phyloP scores from a whole-genome alignment of 2,888 invertebrate species.

The Gonocerus acuteangulatus region DNA sequence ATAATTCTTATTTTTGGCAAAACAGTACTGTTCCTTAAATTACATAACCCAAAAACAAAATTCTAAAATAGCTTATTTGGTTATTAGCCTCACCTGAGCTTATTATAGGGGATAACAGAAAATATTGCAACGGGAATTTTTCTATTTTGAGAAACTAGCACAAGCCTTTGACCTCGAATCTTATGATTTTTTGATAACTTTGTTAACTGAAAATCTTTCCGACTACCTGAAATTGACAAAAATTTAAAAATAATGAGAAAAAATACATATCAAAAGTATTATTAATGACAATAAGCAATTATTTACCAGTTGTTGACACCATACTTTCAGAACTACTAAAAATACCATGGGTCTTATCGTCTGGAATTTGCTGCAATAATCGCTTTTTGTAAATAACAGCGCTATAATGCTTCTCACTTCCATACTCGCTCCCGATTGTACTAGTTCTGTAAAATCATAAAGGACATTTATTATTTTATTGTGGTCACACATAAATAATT shows the following conservation, averaged over 20 bases:
- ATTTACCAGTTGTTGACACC: constrained; percentile 47
- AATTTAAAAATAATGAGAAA: neutral
- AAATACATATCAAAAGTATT: too few species aligned
- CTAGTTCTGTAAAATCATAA: constrained; percentile 45
- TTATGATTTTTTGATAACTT: constrained; percentile 55
- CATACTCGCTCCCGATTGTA: constrained; percentile 49
- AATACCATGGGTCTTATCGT: constrained; percentile 53
- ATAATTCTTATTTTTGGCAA: too few species aligned
- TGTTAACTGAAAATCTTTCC: constrained; percentile 46
- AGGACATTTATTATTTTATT: neutral
- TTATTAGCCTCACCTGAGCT: constrained; percentile 37
- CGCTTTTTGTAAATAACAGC: constrained; percentile 45
- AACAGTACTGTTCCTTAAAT: too few species aligned
- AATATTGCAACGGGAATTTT: constrained; percentile 78
- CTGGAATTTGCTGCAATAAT: constrained; percentile 45
- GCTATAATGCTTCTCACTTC: constrained; percentile 47
- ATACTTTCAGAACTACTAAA: constrained; percentile 75
- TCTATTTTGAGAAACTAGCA: constrained; percentile 62
- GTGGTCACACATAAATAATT: too few species aligned
- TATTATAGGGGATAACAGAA: constrained; percentile 63
- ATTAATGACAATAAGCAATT: neutral
- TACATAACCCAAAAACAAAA: too few species aligned
- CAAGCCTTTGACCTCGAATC: constrained; percentile 71
- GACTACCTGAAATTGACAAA: constrained; percentile 26
- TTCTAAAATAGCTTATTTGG: too few species aligned